Conservation (phyloP, 2,797 vertebrate genomes). For the Monodelphis domestica region DNA sequence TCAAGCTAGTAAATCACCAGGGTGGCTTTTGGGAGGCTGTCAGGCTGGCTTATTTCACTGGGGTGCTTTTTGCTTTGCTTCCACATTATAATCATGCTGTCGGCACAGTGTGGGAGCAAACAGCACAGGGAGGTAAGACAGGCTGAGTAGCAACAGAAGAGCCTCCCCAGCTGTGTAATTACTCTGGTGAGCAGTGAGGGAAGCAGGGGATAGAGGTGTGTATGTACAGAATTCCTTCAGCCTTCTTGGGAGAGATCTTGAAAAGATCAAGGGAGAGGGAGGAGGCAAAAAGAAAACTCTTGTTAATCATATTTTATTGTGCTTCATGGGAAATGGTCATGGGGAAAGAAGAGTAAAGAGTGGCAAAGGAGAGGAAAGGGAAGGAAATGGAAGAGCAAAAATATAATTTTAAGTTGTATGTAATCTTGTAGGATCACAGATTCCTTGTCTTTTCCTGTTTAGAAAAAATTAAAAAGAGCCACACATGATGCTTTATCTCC, state of each 20-base stretch:
- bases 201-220: background rate
- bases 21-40: background rate
- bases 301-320: background rate
- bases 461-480: background rate
- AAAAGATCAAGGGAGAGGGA: background rate
- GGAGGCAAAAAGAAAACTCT: background rate
- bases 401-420: background rate
- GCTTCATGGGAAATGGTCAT: background rate
- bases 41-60: background rate
- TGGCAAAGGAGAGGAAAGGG: background rate
- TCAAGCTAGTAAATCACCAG: background rate
- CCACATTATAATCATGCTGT: background rate
- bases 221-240: background rate
- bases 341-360: background rate
- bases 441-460: background rate
- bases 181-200: background rate
- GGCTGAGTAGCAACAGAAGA: constrained; percentile 44
- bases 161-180: background rate
- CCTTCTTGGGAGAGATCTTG: background rate
- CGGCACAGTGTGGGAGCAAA: constrained; percentile 37
- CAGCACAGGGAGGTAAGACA: constrained; percentile 41
- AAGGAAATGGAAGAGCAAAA: background rate
- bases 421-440: background rate
- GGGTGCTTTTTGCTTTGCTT: background rate
- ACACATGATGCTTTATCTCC: background rate